These are phyloP conservation scores for Entomobrya proxima DNA, from an alignment of 2,888 invertebrate genomes.

Conservation along the genomic window DNA sequence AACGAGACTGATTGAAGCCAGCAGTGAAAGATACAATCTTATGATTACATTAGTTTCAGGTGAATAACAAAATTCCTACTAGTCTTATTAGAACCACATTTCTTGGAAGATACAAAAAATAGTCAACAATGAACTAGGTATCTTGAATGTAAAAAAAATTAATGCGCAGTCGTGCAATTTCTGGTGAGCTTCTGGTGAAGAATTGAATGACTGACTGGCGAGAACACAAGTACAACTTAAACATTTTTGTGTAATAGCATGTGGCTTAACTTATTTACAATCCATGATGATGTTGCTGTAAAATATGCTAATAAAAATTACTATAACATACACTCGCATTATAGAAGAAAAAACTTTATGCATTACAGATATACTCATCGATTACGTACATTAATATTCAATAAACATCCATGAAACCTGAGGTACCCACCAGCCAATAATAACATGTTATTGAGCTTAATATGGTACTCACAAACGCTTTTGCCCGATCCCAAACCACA, in stretches of 20 bases:
- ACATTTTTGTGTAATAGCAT: neutral
- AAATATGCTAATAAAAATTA: conserved; percentile 31
- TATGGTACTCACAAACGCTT: neutral
- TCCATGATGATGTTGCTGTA: neutral
- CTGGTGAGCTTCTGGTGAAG: neutral
- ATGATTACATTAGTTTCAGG: neutral
- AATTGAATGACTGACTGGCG: neutral
- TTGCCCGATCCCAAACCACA: neutral
- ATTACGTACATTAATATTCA: conserved; percentile 46
- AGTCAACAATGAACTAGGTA: conserved; percentile 16
- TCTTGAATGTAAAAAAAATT: conserved; percentile 41
- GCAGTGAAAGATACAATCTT: conserved; percentile 18
- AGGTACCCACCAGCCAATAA: conserved; percentile 16
- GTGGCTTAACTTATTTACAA: neutral
- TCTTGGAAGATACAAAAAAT: conserved; percentile 11
- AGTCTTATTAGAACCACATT: conserved; percentile 28
- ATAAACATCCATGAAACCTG: conserved; percentile 48
- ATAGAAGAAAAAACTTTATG: neutral
- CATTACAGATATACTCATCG: neutral
- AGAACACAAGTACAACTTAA: neutral
- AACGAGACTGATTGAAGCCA: neutral
- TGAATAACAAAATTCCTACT: neutral
- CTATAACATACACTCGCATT: neutral
- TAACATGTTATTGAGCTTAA: conserved; percentile 10
- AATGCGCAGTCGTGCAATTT: conserved; percentile 47